phyloP scores from a whole-genome alignment of 2,797 vertebrate genomes.

The Xenops minutus region DNA sequence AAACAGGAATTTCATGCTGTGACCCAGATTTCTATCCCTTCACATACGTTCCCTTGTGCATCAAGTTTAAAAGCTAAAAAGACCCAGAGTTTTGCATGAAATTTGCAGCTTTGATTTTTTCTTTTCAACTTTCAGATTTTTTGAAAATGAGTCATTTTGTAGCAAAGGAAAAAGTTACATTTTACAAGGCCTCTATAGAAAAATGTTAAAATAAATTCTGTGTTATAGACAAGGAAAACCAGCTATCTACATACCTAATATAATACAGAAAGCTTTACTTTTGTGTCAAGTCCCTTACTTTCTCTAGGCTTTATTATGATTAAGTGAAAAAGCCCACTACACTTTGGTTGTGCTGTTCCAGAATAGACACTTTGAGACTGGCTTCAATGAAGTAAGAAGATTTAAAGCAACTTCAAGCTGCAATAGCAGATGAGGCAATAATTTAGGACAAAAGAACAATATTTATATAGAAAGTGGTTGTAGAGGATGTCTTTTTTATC shows the following conservation, averaged over 20 bases:
- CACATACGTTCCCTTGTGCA: slow-evolving; percentile 57
- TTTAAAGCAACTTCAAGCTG: slow-evolving; percentile 1
- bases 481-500: not conserved
- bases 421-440: not conserved
- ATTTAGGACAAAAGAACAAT: not conserved
- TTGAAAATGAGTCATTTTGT: slow-evolving; percentile 46
- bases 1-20: slow-evolving; percentile 66
- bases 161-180: not conserved
- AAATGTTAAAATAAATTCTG: not conserved
- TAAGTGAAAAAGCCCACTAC: not conserved
- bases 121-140: not conserved
- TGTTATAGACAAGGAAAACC: not conserved
- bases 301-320: not conserved
- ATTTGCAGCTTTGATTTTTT: slow-evolving; percentile 42
- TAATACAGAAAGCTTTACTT: not conserved
- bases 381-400: not conserved
- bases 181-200: not conserved
- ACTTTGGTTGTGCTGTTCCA: not conserved
- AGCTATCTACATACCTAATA: not conserved
- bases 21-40: slow-evolving; percentile 66
- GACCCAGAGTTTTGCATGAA: slow-evolving; percentile 52
- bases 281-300: not conserved
- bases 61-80: slow-evolving; percentile 65
- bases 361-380: not conserved
- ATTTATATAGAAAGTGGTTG: not conserved